phyloP scores from a whole-genome alignment of 2,113 vertebrate species.

The Lagenorhynchus albirostris region DNA sequence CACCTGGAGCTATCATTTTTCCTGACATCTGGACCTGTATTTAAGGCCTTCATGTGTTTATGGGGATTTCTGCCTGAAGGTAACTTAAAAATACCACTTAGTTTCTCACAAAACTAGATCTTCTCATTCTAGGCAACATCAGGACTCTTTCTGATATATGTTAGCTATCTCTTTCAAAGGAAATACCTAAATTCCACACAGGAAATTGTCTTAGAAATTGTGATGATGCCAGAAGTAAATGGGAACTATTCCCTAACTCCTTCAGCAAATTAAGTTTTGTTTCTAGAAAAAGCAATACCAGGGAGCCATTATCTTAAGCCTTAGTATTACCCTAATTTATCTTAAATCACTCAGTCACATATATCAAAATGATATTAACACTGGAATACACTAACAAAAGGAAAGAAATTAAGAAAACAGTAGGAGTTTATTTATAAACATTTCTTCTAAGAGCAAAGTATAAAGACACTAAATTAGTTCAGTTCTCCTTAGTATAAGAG shows the following conservation, averaged over 20 bases:
- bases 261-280: background rate
- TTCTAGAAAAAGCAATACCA: slow-evolving; percentile 11
- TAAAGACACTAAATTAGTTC: background rate
- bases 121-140: background rate
- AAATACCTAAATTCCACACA: slow-evolving; percentile 9
- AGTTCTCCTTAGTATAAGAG: background rate
- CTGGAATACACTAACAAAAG: background rate
- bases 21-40: background rate
- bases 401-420: background rate
- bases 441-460: background rate
- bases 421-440: background rate
- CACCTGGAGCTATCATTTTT: background rate
- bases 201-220: background rate
- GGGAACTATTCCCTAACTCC: background rate
- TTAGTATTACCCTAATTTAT: background rate
- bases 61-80: background rate
- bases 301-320: background rate
- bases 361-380: background rate
- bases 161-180: background rate
- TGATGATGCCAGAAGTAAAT: slow-evolving; percentile 12
- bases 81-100: background rate
- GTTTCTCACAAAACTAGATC: background rate
- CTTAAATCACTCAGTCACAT: slow-evolving; percentile 4
- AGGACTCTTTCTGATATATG: background rate
- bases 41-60: background rate